Evolutionary conservation across 2,113 vertebrate species (phyloP).

Genomic region (Tachycineta bicolor): DNA sequence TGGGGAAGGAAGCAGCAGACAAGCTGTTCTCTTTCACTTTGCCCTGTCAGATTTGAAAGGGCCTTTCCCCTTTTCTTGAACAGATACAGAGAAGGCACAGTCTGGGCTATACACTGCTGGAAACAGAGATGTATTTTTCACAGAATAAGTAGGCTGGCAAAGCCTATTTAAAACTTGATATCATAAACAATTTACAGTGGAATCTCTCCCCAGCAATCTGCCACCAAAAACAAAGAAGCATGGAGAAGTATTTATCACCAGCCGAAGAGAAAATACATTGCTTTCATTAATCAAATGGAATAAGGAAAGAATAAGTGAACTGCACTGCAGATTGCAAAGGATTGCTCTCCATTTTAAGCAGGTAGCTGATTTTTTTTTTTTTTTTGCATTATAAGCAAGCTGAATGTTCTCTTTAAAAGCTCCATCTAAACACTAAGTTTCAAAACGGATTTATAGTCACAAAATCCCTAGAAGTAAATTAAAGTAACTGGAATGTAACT

Average conservation of each 20-base stretch:
- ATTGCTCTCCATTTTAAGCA: background rate
- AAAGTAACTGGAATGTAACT: background rate
- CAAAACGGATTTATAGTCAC: background rate
- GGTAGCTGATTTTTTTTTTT: background rate
- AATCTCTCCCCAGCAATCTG: constrained; percentile 12
- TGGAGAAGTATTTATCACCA: constrained; percentile 13
- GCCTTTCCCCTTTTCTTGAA: background rate
- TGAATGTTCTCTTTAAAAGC: background rate
- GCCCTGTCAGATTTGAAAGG: background rate
- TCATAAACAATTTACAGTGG: background rate
- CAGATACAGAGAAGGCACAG: background rate
- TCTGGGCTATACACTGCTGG: background rate
- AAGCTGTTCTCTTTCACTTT: background rate
- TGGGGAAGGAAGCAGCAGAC: background rate
- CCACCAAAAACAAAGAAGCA: background rate
- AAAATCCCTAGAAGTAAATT: background rate
- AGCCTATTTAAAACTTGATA: background rate
- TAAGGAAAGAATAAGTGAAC: constrained; percentile 1
- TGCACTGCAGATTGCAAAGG: background rate
- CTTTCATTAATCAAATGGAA: constrained; percentile 39
- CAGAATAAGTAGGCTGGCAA: background rate
- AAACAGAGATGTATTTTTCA: background rate
- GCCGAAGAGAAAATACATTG: constrained; percentile 24
- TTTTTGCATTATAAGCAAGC: background rate
- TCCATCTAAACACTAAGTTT: background rate